Percentiles rank a stretch among this genome's conserved stretches.
These are phyloP conservation scores for Cebidichthys violaceus DNA, from an alignment of 2,113 vertebrate genomes.

Conservation along the genomic window DNA sequence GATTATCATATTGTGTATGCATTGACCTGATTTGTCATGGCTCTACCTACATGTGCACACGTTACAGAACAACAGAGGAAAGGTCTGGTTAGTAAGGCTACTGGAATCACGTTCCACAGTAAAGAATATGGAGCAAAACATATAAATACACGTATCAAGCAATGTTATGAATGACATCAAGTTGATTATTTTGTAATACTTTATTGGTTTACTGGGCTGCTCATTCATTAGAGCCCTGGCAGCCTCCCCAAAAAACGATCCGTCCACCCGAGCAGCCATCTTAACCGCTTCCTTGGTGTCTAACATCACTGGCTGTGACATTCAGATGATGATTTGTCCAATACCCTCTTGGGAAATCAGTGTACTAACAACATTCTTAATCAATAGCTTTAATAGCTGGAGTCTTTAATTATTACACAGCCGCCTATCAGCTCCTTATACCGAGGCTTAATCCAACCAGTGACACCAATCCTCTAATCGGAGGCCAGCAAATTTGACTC, in stretches of 20 bases:
- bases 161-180: not conserved
- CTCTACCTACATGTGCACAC: not conserved
- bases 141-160: not conserved
- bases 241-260: not conserved
- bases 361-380: conserved; percentile 31
- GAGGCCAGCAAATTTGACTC: not conserved
- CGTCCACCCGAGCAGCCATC: not conserved
- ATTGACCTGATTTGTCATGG: not conserved
- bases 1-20: not conserved
- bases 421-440: not conserved
- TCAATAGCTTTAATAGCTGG: conserved; percentile 45
- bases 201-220: not conserved
- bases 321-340: conserved; percentile 20
- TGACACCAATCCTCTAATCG: conserved; percentile 19
- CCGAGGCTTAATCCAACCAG: not conserved
- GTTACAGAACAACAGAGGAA: not conserved
- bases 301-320: not conserved
- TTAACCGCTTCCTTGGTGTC: not conserved
- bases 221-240: not conserved
- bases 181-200: not conserved
- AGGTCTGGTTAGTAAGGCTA: not conserved
- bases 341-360: conserved; percentile 58
- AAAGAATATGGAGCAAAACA: not conserved
- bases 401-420: conserved; percentile 44
- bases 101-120: not conserved